Conservation (phyloP, 2,113 vertebrate species). For the Atractosteus spatula region DNA sequence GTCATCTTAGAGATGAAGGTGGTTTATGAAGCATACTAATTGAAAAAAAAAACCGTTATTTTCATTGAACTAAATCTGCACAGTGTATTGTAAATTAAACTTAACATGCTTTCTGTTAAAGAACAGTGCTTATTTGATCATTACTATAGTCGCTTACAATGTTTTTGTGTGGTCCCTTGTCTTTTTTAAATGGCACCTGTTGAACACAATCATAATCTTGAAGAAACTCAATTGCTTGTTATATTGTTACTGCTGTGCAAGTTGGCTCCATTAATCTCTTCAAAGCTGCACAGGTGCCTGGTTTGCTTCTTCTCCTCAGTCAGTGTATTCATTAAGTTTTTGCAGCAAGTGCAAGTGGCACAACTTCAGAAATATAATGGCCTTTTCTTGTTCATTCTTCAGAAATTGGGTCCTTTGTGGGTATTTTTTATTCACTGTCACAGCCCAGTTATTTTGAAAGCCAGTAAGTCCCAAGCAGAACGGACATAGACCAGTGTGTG, state of each 20-base stretch:
- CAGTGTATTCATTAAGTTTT: conserved; percentile 24
- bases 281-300: conserved; percentile 17
- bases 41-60: too few relatives aligned
- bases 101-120: too few relatives aligned
- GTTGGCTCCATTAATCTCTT: conserved; percentile 34
- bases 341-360: conserved; percentile 1
- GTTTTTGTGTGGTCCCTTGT: too few relatives aligned
- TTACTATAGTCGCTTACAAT: too few relatives aligned
- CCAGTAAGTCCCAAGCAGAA: neutral
- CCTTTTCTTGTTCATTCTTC: neutral
- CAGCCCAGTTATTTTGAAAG: conserved; percentile 2
- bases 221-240: neutral
- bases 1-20: too few relatives aligned
- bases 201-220: too few relatives aligned
- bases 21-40: too few relatives aligned
- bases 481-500: neutral
- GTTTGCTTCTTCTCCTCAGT: conserved; percentile 21
- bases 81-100: too few relatives aligned
- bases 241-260: conserved; percentile 27
- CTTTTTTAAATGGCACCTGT: too few relatives aligned
- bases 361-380: neutral
- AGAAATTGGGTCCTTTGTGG: conserved; percentile 12
- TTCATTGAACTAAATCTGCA: too few relatives aligned
- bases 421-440: neutral
- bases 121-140: too few relatives aligned